phyloP scores from a whole-genome alignment of 2,888 invertebrate species.

The Amitus sp. region DNA sequence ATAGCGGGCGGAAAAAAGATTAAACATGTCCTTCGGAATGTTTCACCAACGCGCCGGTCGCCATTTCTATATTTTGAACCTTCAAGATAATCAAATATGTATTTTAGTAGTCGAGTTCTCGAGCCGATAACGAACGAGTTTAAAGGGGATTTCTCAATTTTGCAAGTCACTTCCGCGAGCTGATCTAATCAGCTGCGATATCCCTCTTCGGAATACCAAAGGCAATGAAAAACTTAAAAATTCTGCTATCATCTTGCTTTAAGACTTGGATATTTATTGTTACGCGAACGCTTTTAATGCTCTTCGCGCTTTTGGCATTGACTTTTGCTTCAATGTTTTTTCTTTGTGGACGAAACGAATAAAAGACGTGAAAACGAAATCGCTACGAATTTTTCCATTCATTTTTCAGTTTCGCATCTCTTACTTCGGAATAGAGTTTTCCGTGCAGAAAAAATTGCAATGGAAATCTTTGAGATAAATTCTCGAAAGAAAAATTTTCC shows the following conservation, averaged over 20 bases:
- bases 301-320: too few species aligned
- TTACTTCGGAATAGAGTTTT: too few species aligned
- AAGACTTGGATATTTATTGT: too few species aligned
- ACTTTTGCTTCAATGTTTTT: neutral
- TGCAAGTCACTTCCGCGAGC: conserved; percentile 6
- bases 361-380: neutral
- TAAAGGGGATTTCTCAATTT: neutral
- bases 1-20: too few species aligned
- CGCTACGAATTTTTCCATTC: neutral
- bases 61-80: conserved; percentile 14
- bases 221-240: conserved; percentile 27
- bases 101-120: neutral
- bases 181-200: conserved; percentile 21
- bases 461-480: too few species aligned
- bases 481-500: too few species aligned
- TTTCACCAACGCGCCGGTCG: conserved; percentile 19
- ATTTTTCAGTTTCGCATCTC: too few species aligned
- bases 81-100: conserved; percentile 6
- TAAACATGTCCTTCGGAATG: too few species aligned
- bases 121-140: neutral
- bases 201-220: conserved; percentile 19
- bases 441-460: neutral
- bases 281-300: too few species aligned
- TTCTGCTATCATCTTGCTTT: neutral
- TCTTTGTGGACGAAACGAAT: neutral